Base-by-base conservation (phyloP, 37 sponge, comb jelly and placozoan species). In the Mnemiopsis leidyi region DNA sequence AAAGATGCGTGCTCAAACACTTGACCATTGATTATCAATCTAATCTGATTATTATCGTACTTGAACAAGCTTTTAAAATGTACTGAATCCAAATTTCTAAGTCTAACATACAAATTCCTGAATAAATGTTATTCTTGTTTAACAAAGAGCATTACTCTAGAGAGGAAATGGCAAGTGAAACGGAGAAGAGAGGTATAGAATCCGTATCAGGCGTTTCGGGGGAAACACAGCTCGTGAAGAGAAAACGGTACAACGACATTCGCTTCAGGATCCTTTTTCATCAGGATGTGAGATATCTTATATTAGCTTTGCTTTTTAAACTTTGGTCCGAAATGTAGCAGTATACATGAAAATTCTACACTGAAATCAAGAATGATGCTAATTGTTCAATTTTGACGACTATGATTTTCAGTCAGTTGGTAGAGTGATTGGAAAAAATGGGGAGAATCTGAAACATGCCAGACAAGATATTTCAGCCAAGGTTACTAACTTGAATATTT, bases 401-500 rank as follows among this genome's bases (percentile, higher is more conserved):
- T 48, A 48, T 48, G 9, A 48, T 69, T 20, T 32, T 32, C 90
- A 85, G 90, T 40, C 40, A 18, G 90, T 85, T 39, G 90, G 90
- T 36, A 28, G 61, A n/a, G 90, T 85, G 0, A 85, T 85, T 28
- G 90, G 90, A 39, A 85, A 29, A 61, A 85, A 39, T 26, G 90
- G 90, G n/a, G 90, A 85, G 61, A 85, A 85, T 40, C 24, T 85
- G 90, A 85, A 85, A 25, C 23, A 85, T 5, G 90, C 61, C 0
- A 18, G 90, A 40, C 38, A 85, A 2, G 36, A 40, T 37, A 38
- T 85, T 25, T 85, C 90, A 7, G 23, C n/a, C 39, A 38, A 85
- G 90, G 90, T 85, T 28, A 85, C 48, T 30, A 73, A 9, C 28
- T 25, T 73, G n/a, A n/a, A n/a, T n/a, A n/a, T n/a, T n/a, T n/a